A percentile compares a stretch with the other conserved stretches of the same genome.
Conservation (phyloP, 2,888 invertebrate species). For the Nebria salina region DNA sequence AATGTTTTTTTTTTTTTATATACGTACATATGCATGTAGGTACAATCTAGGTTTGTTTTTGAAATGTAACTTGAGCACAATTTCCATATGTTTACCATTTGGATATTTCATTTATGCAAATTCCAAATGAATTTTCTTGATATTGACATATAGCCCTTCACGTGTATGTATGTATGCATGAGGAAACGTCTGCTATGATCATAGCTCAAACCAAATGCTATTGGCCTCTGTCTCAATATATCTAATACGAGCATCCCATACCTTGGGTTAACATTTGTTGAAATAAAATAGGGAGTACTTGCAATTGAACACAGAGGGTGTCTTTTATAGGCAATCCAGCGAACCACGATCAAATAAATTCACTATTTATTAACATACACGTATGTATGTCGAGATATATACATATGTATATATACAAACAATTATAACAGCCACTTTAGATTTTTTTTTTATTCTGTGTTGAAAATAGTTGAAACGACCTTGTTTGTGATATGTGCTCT, state of each 20-base stretch:
- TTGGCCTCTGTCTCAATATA: too few relatives aligned
- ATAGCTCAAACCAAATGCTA: too few relatives aligned
- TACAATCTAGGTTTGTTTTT: slow-evolving; percentile 2
- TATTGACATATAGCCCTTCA: slow-evolving; percentile 27
- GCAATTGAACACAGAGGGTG: too few relatives aligned
- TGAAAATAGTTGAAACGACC: background rate
- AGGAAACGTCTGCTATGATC: too few relatives aligned
- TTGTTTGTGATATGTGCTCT: background rate
- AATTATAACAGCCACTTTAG: background rate
- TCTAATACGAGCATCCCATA: too few relatives aligned
- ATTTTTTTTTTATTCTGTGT: background rate
- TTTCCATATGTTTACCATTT: slow-evolving; percentile 38
- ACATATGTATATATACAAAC: slow-evolving; percentile 6
- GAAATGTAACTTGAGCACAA: slow-evolving; percentile 6
- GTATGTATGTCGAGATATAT: background rate
- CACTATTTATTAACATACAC: too few relatives aligned
- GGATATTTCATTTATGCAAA: slow-evolving; percentile 44
- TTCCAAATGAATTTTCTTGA: slow-evolving; percentile 36
- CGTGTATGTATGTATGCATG: too few relatives aligned
- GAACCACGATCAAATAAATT: too few relatives aligned
- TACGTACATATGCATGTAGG: background rate
- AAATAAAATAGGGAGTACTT: too few relatives aligned
- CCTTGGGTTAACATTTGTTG: too few relatives aligned
- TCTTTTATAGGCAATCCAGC: too few relatives aligned
- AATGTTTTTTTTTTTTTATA: too few relatives aligned